Evolutionary conservation across 2,888 invertebrate species (phyloP).

Genomic region (Brachypalpus laphriformis): DNA sequence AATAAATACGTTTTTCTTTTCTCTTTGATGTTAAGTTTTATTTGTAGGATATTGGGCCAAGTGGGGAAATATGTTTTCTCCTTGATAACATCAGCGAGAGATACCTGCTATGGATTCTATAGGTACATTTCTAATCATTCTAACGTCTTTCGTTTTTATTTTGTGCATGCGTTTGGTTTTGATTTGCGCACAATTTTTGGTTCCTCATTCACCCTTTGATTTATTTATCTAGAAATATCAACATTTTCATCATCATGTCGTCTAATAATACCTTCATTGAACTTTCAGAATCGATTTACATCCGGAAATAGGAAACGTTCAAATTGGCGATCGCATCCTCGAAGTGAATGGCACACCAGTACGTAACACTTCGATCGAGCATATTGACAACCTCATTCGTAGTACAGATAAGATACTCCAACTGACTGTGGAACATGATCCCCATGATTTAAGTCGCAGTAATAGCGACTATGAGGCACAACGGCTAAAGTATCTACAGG

Average conservation of each 20-base stretch:
- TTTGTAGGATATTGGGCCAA: constrained; percentile 87
- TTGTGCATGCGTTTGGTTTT: constrained; percentile 58
- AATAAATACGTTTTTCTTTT: constrained; percentile 46
- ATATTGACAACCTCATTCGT: constrained; percentile 89
- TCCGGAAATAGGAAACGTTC: constrained; percentile 91
- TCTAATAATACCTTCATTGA: background rate
- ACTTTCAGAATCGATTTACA: constrained; percentile 89
- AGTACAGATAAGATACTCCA: constrained; percentile 90
- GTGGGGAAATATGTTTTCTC: constrained; percentile 88
- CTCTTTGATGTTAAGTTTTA: constrained; percentile 76
- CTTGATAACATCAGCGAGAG: constrained; percentile 88
- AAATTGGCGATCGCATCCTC: constrained; percentile 95
- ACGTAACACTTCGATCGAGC: constrained; percentile 90
- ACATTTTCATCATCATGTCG: background rate
- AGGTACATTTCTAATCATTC: constrained; percentile 83
- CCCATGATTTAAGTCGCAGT: constrained; percentile 87
- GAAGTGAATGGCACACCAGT: constrained; percentile 97
- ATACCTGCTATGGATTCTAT: constrained; percentile 88
- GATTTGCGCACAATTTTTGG: constrained; percentile 36
- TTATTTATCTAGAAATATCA: background rate
- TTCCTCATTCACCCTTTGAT: constrained; percentile 42
- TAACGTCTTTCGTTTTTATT: constrained; percentile 64
- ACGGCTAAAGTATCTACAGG: constrained; percentile 78
- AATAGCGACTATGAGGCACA: constrained; percentile 81
- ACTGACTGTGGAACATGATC: constrained; percentile 95